Evolutionary conservation across 1,140 invertebrate genomes (phyloP).

Genomic region (Brachionus rotundiformis): DNA sequence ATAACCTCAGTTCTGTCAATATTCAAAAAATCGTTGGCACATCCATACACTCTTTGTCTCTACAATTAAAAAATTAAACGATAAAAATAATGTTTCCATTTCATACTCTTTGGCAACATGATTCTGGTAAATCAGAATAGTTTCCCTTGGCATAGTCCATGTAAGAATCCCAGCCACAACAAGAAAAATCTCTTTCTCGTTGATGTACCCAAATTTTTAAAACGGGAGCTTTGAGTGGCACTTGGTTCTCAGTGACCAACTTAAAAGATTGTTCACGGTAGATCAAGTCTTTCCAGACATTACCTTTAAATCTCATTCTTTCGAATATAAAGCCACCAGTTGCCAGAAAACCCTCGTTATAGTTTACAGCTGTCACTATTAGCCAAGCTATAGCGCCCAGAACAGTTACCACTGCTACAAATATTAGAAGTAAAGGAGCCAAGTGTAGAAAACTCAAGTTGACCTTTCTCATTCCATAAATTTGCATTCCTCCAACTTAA

Average conservation of each 20-base stretch:
- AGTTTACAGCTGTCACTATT: constrained; percentile 48
- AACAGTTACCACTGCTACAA: constrained; percentile 34
- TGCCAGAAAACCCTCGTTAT: constrained; percentile 48
- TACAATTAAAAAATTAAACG: not conserved
- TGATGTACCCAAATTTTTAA: constrained; percentile 49
- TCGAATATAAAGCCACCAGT: constrained; percentile 46
- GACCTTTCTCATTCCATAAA: constrained; percentile 35
- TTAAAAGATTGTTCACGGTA: constrained; percentile 50
- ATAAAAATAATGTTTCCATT: not conserved
- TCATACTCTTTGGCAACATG: constrained; percentile 51
- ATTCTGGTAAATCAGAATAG: constrained; percentile 31
- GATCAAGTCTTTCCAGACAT: constrained; percentile 52
- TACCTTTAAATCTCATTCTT: constrained; percentile 50
- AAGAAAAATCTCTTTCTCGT: constrained; percentile 51
- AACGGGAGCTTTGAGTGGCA: not conserved
- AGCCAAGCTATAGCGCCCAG: constrained; percentile 47
- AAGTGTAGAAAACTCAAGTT: constrained; percentile 29
- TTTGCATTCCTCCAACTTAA: constrained; percentile 36
- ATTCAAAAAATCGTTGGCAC: constrained; percentile 34
- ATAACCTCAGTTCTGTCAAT: constrained; percentile 41
- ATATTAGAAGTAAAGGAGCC: constrained; percentile 26
- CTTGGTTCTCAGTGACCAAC: constrained; percentile 5
- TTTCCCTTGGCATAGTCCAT: constrained; percentile 46
- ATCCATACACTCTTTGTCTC: constrained; percentile 42
- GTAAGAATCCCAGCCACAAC: constrained; percentile 51